Conservation (phyloP, 2,113 vertebrate genomes). For the Agapornis roseicollis region DNA sequence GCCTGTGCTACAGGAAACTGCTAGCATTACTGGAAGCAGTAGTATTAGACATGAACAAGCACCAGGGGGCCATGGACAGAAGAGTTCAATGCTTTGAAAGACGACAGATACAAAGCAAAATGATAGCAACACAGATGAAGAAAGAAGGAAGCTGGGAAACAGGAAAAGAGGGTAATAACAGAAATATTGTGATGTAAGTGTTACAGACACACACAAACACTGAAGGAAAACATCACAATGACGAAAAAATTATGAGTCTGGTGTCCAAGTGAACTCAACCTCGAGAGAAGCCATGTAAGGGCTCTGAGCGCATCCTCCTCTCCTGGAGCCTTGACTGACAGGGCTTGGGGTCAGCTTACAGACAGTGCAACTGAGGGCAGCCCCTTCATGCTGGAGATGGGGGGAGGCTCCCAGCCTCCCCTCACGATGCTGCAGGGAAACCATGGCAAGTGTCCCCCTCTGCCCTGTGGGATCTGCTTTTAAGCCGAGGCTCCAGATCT, state of each 20-base stretch:
- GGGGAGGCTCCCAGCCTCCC: not conserved
- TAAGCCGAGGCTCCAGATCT: not conserved
- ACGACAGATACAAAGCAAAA: not conserved
- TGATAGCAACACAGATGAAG: not conserved
- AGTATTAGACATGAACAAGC: not conserved
- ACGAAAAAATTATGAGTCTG: not conserved
- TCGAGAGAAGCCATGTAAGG: fast-evolving
- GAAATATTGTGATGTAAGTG: not conserved
- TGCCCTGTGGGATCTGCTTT: not conserved
- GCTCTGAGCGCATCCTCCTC: not conserved
- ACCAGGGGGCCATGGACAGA: not conserved
- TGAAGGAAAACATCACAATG: not conserved
- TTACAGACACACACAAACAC: not conserved
- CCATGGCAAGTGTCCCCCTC: fast-evolving
- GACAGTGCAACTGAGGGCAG: fast-evolving
- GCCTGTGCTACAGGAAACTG: not conserved
- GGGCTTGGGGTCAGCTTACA: not conserved
- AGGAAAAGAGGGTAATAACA: not conserved
- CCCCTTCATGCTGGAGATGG: not conserved
- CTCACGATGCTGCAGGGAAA: fast-evolving
- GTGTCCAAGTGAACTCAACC: not conserved
- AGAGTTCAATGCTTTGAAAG: not conserved
- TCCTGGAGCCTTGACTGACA: not conserved
- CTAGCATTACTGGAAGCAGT: not conserved
- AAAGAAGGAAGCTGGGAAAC: not conserved